Evolutionary conservation across 2,113 vertebrate genomes (phyloP), one percentile per base, ranked within the genome.

Genomic region (Dicentrarchus labrax): DNA sequence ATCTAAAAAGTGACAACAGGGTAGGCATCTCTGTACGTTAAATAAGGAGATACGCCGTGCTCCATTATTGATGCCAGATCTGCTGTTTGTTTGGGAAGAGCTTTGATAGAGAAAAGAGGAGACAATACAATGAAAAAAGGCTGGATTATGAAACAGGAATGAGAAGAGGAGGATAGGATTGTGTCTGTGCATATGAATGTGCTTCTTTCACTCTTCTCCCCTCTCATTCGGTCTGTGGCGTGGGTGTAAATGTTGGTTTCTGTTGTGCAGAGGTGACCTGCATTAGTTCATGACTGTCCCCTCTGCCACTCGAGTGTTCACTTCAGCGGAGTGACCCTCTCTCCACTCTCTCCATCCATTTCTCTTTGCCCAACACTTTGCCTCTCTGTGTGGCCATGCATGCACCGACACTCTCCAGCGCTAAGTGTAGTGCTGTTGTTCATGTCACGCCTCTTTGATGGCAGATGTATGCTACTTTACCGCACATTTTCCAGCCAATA

Each of bases 1-100:
- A 95, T 95, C 87, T 45, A 72, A 85, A 92, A 92, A 95, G 95
- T 94, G 95, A 95, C 94, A 91, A 89, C 71, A 66, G 87, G 69
- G 66, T 22, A 38, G 77, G 65, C 76, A 51, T 79, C 80, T 77
- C 88, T 89, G 89, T 89, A 86, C 70, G 85, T 94, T 89, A 88
- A 93, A 94, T 85, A 92, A 88, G 90, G 81, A 91, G 76, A 88
- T 89, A 91, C 78, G 45, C 75, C 62, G 38, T 72, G 84, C 76
- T 95, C 85, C 79, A 94, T 96, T 95, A 95, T 95, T 95, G 85
- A 96, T 95, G 93, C 45, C 59, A 59, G 79, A 62, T 81, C 78
- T 82, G 85, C 82, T 86, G 86, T 94, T 93, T 92, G 90, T 94
- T 91, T 92, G 82, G 82, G 39, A 88, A 79, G 87, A 53, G 69